Base-by-base conservation (phyloP, 2,888 invertebrate genomes). In the Megamerina dolium region DNA sequence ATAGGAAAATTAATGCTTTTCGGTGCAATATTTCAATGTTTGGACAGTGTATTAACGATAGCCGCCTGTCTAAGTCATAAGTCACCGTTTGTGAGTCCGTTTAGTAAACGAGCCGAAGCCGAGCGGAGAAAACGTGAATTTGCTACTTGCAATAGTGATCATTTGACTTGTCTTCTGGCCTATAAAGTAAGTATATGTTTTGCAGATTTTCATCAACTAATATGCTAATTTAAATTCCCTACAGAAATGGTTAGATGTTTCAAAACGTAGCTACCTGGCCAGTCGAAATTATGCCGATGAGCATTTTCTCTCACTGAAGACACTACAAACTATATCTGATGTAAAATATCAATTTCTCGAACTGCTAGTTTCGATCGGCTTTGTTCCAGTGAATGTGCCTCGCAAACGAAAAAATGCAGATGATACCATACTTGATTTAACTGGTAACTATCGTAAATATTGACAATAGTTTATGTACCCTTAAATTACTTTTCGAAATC, bases 1-100 rank as follows among this genome's bases (percentile, higher is more conserved):
- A 85, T 93, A 55, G 93, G 92, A n/a, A 92, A 95, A 63, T 77
- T 95, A 51, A 86, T 96, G 76, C 69, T 96, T 6, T 89, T 88
- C 58, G 91, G 94, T 0, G 86, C 94, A 10, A 88, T 95, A 48
- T 87, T 96, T 65, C 72, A 72, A 86, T 95, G 95, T 64, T 77
- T 95, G 23, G 91, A 94, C 72, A 90, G 94, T 0, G 85, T 93
- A 0, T 74, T 95, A 3, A 94, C 93, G 3, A 88, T 96, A 64
- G 93, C 88, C 0, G 87, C 88, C 2, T 85, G 83, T 66, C 72
- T 89, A 29, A 87, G 86, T 55, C 81, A 85, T 60, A 87, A 87
- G 63, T 83, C 81, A 38, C 88, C 87, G 0, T 88, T 89, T 63
- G 77, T 83, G 0, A 75, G 82, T 31, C 86, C 87, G 0, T 83